These are phyloP conservation scores for Actinemys pallida DNA, from an alignment of 2,113 vertebrate species.

Conservation along the genomic window DNA sequence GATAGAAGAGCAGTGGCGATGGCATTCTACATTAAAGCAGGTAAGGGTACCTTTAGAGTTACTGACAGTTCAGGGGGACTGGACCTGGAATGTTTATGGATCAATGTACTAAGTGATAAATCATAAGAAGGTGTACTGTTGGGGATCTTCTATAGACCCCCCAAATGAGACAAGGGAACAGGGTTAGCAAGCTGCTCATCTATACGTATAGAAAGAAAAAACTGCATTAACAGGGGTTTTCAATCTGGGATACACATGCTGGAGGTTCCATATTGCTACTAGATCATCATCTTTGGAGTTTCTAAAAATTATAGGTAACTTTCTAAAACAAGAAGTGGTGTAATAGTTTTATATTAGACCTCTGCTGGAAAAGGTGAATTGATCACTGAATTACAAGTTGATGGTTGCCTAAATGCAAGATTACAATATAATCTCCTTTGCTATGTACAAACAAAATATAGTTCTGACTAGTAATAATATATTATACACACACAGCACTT, in stretches of 20 bases:
- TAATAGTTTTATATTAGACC: not conserved
- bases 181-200: not conserved
- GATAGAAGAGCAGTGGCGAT: not conserved
- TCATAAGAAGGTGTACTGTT: not conserved
- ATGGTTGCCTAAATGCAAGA: not conserved
- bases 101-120: not conserved
- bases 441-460: not conserved
- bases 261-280: not conserved
- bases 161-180: not conserved
- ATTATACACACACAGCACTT: accelerated
- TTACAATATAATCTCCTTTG: not conserved
- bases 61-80: not conserved
- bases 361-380: not conserved
- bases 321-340: not conserved
- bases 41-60: not conserved
- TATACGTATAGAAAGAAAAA: not conserved
- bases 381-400: not conserved
- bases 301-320: not conserved
- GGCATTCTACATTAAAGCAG: not conserved
- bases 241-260: not conserved
- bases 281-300: not conserved
- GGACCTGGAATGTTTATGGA: not conserved
- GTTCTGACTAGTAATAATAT: not conserved
- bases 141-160: not conserved
- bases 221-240: not conserved